These are phyloP conservation scores for Psilopsiagon aurifrons DNA, from an alignment of 2,113 vertebrate species.

Conservation along the genomic window DNA sequence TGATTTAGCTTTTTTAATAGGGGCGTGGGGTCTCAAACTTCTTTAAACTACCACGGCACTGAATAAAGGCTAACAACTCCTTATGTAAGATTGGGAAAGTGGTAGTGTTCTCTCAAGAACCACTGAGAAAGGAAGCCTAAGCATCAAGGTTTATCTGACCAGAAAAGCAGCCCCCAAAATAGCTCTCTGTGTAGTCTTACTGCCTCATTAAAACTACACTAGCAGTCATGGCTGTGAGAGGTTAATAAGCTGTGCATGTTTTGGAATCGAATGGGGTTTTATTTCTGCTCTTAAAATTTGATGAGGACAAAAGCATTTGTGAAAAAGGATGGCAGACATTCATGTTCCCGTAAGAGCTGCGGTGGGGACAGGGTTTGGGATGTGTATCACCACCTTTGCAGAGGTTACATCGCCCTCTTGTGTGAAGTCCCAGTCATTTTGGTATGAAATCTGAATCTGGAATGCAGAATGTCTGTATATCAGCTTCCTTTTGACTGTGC, in stretches of 20 bases:
- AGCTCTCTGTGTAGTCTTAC: neutral
- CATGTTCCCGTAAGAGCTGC: fast-evolving
- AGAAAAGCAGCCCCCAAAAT: neutral
- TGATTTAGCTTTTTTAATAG: neutral
- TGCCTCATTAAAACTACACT: neutral
- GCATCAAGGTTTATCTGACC: neutral
- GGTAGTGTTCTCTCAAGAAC: neutral
- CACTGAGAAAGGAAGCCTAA: neutral
- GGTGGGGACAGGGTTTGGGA: neutral
- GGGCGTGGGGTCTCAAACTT: neutral
- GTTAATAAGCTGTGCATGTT: neutral
- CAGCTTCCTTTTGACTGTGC: neutral
- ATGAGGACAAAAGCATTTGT: neutral
- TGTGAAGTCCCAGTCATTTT: constrained; percentile 34
- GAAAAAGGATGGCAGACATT: neutral
- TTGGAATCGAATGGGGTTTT: fast-evolving
- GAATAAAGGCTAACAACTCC: neutral
- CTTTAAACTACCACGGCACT: neutral
- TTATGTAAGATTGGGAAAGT: neutral
- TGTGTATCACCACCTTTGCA: neutral
- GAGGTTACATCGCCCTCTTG: constrained; percentile 71
- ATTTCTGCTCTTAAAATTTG: neutral
- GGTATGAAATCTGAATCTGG: neutral
- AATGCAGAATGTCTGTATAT: neutral
- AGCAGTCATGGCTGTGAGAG: neutral